A percentile compares a stretch with the other conserved stretches of the same genome.
These are phyloP conservation scores for Brassicogethes aeneus DNA, from an alignment of 2,888 invertebrate species.

Conservation along the genomic window DNA sequence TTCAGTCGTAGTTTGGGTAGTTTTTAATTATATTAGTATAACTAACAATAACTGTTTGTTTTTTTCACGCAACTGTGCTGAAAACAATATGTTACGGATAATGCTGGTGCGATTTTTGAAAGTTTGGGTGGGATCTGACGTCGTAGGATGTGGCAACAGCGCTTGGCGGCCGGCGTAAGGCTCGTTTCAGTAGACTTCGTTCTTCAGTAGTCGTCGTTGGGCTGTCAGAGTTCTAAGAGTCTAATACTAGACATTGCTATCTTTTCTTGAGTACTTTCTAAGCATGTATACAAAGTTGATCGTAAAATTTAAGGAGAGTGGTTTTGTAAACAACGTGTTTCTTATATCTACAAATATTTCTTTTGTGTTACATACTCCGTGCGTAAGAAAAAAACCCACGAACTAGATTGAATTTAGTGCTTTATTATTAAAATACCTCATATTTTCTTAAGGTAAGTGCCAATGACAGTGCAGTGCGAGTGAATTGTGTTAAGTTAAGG, in stretches of 20 bases:
- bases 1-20: too few relatives aligned
- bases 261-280: conserved; percentile 15
- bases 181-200: conserved; percentile 1
- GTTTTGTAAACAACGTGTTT: conserved; percentile 35
- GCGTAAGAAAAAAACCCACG: conserved; percentile 40
- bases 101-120: too few relatives aligned
- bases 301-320: conserved; percentile 38
- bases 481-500: too few relatives aligned
- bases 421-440: conserved; percentile 33
- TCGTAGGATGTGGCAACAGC: too few relatives aligned
- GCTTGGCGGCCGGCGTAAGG: too few relatives aligned
- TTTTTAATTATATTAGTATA: too few relatives aligned
- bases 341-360: conserved; percentile 33
- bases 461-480: too few relatives aligned
- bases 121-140: too few relatives aligned
- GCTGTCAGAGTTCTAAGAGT: conserved; percentile 31
- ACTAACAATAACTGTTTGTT: too few relatives aligned
- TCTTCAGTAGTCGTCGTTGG: conserved; percentile 23
- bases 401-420: conserved; percentile 26
- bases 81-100: too few relatives aligned
- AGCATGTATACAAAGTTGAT: conserved; percentile 42
- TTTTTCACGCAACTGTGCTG: too few relatives aligned
- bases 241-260: too few relatives aligned
- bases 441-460: conserved; percentile 31
- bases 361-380: conserved; percentile 39